Evolutionary conservation across 2,888 invertebrate species (phyloP), one percentile per base, ranked within the genome.

Genomic region (Oligia latruncula): DNA sequence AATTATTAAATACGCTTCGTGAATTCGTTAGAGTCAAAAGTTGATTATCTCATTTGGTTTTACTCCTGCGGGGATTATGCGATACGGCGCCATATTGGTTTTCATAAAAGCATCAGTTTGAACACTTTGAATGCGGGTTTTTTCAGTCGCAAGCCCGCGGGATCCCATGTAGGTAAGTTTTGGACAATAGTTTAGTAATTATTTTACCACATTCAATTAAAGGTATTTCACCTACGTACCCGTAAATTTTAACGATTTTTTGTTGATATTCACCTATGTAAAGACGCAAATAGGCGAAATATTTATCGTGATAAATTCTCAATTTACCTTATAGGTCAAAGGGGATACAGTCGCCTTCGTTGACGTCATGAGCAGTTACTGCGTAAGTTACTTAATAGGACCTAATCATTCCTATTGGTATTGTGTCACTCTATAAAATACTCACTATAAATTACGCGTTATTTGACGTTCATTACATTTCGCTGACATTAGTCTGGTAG

Each of bases 11-110:
- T 9, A 74, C 60, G 79, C 64, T 15, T 71, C 67, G 55, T 8
- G 64, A 71, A 71, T 74, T 77, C 64, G 35, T 40, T 74, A 71
- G 29, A 68, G 79, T 83, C 80, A 79, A 77, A 83, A 79, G 83
- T 83, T 76, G 87, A 87, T 83, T 87, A 85, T 87, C 73, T 83
- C 79, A 71, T 86, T 86, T 86, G 74, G 55, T 77, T 83, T 71
- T 71, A 71, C 66, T 83, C 84, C 76, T 65, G 46, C 8, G 74
- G 46, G 76, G 68, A 78, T 67, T 67, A n/a, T 40, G 43, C 62
- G 43, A 71, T n/a, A 43, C 67, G 40, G n/a, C 23, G 72, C 40
- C n/a, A 55, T 78, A 60, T 78, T 82, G 52, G 58, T 55, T 68
- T 64, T 55, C 55, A 65, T 43, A 60, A 64, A 29, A 68, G 49